These are phyloP conservation scores for Mirza zaza DNA, from an alignment of 2,113 vertebrate genomes.

Conservation along the genomic window DNA sequence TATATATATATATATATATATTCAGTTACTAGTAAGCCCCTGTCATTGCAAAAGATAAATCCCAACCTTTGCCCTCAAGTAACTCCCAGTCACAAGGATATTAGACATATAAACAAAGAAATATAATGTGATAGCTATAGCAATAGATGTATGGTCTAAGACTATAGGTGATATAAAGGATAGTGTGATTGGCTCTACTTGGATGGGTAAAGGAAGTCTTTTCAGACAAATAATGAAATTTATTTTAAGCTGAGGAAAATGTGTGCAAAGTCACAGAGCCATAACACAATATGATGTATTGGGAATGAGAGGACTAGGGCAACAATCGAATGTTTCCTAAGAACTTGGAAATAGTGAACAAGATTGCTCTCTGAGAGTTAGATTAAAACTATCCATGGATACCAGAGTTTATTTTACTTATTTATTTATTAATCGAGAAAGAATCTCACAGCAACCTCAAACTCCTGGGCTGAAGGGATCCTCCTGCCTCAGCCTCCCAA, in stretches of 20 bases:
- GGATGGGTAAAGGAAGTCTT: background rate
- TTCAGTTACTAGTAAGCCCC: background rate
- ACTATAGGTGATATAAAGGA: background rate
- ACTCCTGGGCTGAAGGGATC: too few relatives aligned
- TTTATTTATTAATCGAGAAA: too few relatives aligned
- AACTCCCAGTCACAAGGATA: background rate
- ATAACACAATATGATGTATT: background rate
- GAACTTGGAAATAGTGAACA: background rate
- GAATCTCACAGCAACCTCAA: too few relatives aligned
- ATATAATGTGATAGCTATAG: background rate
- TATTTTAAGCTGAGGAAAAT: background rate
- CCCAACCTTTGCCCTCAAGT: background rate
- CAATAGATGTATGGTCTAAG: background rate
- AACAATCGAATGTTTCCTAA: background rate
- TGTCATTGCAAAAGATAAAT: background rate
- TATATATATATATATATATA: too few relatives aligned
- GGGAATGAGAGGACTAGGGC: background rate
- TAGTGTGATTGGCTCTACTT: background rate
- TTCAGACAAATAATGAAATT: background rate
- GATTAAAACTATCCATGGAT: background rate
- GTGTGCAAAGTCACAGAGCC: background rate
- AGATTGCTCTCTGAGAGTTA: background rate
- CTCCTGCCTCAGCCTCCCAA: too few relatives aligned
- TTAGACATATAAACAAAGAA: background rate
- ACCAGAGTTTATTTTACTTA: background rate